Conservation (phyloP, 1,140 invertebrate genomes). For the Drosophila prosaltans region DNA sequence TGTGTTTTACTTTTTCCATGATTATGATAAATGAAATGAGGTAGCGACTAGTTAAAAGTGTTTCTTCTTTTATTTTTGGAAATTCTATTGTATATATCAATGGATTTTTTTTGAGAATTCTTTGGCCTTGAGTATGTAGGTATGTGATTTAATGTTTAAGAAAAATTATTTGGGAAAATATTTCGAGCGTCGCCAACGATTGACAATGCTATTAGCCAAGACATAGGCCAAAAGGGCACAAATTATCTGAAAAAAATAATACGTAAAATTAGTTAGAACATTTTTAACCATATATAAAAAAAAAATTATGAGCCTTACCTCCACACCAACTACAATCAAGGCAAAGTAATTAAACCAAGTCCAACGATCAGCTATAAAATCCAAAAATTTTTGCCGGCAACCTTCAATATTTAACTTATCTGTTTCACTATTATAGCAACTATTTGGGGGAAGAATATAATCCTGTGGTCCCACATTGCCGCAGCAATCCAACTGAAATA, state of each 20-base stretch:
- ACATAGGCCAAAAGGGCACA: conserved; percentile 71
- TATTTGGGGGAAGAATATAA: conserved; percentile 83
- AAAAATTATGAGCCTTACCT: conserved; percentile 44
- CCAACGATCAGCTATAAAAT: conserved; percentile 67
- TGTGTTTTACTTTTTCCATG: not conserved
- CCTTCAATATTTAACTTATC: conserved; percentile 70
- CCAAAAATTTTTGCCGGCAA: conserved; percentile 82
- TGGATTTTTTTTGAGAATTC: conserved; percentile 69
- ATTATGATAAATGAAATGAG: conserved; percentile 41
- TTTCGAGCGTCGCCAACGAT: conserved; percentile 80
- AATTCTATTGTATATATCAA: conserved; percentile 53
- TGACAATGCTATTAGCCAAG: conserved; percentile 77
- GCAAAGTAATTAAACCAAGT: conserved; percentile 62
- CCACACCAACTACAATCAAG: conserved; percentile 60
- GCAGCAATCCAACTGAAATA: conserved; percentile 86
- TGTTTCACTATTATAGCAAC: conserved; percentile 71
- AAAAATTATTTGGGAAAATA: conserved; percentile 71
- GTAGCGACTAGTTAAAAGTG: conserved; percentile 59
- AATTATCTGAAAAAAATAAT: conserved; percentile 52
- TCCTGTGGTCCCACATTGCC: conserved; percentile 84
- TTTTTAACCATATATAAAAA: not conserved
- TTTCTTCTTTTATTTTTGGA: conserved; percentile 28
- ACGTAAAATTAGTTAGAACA: too few species aligned
- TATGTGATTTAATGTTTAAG: conserved; percentile 25
- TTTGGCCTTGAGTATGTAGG: conserved; percentile 75